Base-by-base conservation (phyloP, 2,797 vertebrate genomes). In the Galago senegalensis region DNA sequence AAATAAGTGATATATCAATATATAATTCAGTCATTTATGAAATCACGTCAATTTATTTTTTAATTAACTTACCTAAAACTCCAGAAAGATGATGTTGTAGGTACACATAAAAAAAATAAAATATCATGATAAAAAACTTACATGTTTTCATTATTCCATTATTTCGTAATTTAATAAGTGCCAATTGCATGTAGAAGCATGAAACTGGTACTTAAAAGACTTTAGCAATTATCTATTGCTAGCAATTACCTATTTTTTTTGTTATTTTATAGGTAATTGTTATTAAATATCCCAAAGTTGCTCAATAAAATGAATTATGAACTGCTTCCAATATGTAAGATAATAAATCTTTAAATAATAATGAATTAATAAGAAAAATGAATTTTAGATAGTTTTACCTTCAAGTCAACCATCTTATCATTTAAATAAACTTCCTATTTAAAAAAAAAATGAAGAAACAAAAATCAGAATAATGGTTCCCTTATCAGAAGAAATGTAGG, bases 361-460 rank as follows among this genome's bases (percentile, higher is more conserved):
- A 76, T 37, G 34, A 69, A 46, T 91, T 76, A 73, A 70, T 76
- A 73, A 70, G 87, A 72, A 4, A 88, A 65, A 72, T 49, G 12
- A 84, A 65, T 67, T 11, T 31, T 37, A 75, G 18, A 17, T 75
- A n/a, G 25, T 43, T 77, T 83, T 63, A 40, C n/a, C 21, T 89
- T 80, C 13, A 60, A 82, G 34, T 58, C n/a, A 92, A 83, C 4
- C 61, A 79, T 61, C 8, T 67, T 73, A 70, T 87, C 92, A 12
- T 67, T 89, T 89, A 61, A 88, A 67, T 61, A 72, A 83, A 56
- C 5, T 21, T 88, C 31, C 67, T 85, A n/a, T 84, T 92, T 37
- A 40, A 40, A 20, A 31, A 76, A 85, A 56, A 58, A 77, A 46
- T n/a, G 75, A 37, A 58, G 31, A 80, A 82, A 72, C 31, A 84